phyloP scores from a whole-genome alignment of 1,140 invertebrate species.

The Leptinotarsa undecemlineata region DNA sequence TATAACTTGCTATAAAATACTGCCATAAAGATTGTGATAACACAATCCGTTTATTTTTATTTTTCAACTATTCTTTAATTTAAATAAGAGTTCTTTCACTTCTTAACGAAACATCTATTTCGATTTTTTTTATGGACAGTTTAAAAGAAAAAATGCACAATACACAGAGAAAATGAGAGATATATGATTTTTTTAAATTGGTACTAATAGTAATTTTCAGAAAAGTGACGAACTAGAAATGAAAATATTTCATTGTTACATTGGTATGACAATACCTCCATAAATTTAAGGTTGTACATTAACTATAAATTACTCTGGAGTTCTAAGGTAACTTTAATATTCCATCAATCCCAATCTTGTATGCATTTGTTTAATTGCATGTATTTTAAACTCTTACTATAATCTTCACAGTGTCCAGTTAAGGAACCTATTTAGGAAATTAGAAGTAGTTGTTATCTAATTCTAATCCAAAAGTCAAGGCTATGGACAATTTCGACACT shows the following conservation, averaged over 20 bases:
- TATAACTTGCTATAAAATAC: no score
- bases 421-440: neutral
- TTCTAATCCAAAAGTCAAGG: neutral
- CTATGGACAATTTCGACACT: no score
- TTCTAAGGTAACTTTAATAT: neutral
- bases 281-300: conserved; percentile 1
- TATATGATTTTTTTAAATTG: no score
- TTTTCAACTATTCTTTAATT: no score
- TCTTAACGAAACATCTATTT: no score
- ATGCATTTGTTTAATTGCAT: neutral
- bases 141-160: no score
- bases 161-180: no score
- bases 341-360: neutral
- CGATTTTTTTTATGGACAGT: no score
- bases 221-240: neutral
- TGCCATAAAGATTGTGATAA: no score
- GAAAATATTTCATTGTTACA: neutral
- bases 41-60: no score
- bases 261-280: neutral
- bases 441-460: conserved; percentile 27
- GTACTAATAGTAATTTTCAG: no score
- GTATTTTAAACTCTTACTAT: neutral
- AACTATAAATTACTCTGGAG: neutral
- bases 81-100: no score
- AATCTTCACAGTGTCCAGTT: neutral